phyloP scores from a whole-genome alignment of 2,888 invertebrate genomes.

The Penaeus monodon region DNA sequence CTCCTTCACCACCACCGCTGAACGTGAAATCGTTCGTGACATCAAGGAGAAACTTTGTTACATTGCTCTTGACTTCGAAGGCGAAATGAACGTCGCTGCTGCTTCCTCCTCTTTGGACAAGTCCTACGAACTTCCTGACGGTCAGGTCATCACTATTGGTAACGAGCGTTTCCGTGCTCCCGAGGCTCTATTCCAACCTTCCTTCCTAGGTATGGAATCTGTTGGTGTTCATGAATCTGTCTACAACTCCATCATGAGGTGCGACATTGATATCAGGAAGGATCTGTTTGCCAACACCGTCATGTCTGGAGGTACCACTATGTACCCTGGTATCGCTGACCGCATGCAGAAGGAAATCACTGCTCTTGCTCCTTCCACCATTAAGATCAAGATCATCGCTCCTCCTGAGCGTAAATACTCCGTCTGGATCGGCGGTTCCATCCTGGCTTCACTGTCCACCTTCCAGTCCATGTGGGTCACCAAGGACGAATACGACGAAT shows the following conservation, averaged over 20 bases:
- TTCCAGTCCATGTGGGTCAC: constrained; percentile 66
- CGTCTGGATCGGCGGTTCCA: constrained; percentile 68
- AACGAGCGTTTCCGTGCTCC: constrained; percentile 47
- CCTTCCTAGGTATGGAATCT: constrained; percentile 70
- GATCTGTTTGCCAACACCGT: constrained; percentile 52
- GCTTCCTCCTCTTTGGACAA: constrained; percentile 41
- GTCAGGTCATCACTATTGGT: constrained; percentile 48
- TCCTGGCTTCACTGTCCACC: constrained; percentile 67
- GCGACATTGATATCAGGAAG: constrained; percentile 57
- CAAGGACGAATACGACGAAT: constrained; percentile 65
- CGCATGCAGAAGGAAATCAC: constrained; percentile 66
- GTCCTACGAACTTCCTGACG: constrained; percentile 47
- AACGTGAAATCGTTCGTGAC: constrained; percentile 50
- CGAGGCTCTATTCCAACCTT: constrained; percentile 75
- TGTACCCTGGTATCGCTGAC: constrained; percentile 64
- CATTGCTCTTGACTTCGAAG: constrained; percentile 47
- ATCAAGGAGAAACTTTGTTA: constrained; percentile 57
- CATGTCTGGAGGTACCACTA: constrained; percentile 89
- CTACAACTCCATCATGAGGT: constrained; percentile 57
- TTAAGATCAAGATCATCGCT: constrained; percentile 67
- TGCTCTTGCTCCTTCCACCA: constrained; percentile 67
- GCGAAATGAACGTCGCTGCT: constrained; percentile 47
- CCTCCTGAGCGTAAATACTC: constrained; percentile 68
- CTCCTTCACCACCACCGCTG: constrained; percentile 54
- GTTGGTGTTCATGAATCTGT: constrained; percentile 50